Evolutionary conservation across 1,140 invertebrate genomes (phyloP), one percentile per base, ranked within the genome.

Genomic region (Drosophila elegans): DNA sequence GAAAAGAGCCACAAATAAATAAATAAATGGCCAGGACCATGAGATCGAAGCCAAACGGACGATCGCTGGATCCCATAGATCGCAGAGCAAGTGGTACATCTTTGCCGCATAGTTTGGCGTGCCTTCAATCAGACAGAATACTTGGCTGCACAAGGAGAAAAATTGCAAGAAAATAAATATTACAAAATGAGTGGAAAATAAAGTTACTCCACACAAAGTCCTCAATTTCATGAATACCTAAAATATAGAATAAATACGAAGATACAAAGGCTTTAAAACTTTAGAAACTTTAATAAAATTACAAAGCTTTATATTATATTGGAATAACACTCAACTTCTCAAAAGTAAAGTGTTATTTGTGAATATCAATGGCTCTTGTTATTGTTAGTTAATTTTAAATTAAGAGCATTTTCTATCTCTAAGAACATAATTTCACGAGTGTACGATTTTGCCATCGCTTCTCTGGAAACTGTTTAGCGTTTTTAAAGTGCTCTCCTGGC

Each of bases 381-480:
- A 21, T 21, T 21, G 0, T 21, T 21, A 21, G 1, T 21, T 1
- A 21, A 21, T 21, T 6, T 6, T 32, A 32, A 32, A 32, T 32
- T 2, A 32, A 32, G 0, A 2, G 29, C 11, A 12, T 53, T 53
- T 36, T 4, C 4, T n/a, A 13, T 9, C 3, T 13, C 12, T 29
- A 11, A 2, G 9, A 2, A 1, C 34, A 7, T 6, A 4, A 25
- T 49, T 49, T 25, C 6, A 0, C 29, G 10, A 67, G 68, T 72
- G 68, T 45, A 57, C 3, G 11, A 45, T 39, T 45, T 34, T 46
- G 66, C 41, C 16, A 54, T 27, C 38, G 54, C 51, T 78, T 85
- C 74, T 56, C 45, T 57, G 64, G 56, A 78, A 81, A 76, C 68
- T 78, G 78, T 86, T 86, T 74, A 86, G 78, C 74, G 81, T 80